Conservation (phyloP, 2,888 invertebrate species). For the Andrena chrysosceles region DNA sequence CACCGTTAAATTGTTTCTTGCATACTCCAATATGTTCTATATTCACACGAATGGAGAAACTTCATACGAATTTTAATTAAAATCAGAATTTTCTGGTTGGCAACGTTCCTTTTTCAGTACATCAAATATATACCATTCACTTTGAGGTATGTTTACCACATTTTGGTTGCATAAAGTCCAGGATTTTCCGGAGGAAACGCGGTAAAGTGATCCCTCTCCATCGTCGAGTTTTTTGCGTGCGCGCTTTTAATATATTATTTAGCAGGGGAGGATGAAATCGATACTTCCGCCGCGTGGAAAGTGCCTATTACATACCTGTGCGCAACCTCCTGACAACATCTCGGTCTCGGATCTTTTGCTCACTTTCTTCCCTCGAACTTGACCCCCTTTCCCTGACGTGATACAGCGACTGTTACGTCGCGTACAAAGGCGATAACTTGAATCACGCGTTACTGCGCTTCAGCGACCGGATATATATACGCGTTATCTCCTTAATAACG, state of each 20-base stretch:
- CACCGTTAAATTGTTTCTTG: too few relatives aligned
- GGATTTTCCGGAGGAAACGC: neutral
- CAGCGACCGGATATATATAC: neutral
- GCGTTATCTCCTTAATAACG: too few relatives aligned
- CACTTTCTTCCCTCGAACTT: conserved; percentile 70
- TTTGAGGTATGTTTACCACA: neutral
- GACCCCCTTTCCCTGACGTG: conserved; percentile 66
- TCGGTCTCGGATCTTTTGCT: conserved; percentile 41
- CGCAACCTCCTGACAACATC: conserved; percentile 35
- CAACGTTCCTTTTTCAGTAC: too few relatives aligned
- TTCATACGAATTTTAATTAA: too few relatives aligned
- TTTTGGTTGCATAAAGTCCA: too few relatives aligned
- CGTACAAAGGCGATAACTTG: conserved; percentile 45
- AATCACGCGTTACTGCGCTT: conserved; percentile 20
- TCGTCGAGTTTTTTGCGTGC: conserved; percentile 21
- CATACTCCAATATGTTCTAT: too few relatives aligned
- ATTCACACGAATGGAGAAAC: too few relatives aligned
- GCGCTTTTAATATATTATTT: conserved; percentile 45
- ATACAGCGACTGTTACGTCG: conserved; percentile 43
- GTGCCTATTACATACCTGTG: conserved; percentile 42
- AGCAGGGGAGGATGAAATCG: conserved; percentile 46
- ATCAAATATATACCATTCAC: neutral
- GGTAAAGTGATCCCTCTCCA: neutral
- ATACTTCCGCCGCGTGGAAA: conserved; percentile 45
- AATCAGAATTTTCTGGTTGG: too few relatives aligned